A percentile compares a stretch with the other conserved stretches of the same genome.
phyloP scores from a whole-genome alignment of 2,797 vertebrate species.

The Cirrhinus molitorella region DNA sequence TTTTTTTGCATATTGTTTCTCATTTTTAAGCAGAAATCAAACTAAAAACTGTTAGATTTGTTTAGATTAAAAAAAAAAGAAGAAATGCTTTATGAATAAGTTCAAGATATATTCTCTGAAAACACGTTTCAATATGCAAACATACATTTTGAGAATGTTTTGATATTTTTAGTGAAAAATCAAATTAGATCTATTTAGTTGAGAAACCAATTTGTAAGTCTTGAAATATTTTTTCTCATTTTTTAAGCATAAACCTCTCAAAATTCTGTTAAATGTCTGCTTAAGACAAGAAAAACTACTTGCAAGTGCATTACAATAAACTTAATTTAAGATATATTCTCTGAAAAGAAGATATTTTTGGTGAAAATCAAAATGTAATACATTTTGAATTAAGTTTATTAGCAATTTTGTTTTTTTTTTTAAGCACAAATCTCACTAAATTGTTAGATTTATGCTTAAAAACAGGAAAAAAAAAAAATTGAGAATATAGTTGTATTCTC shows the following conservation, averaged over 20 bases:
- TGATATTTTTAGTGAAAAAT: not conserved
- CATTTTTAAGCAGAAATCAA: not conserved
- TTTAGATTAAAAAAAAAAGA: not conserved
- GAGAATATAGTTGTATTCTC: not conserved
- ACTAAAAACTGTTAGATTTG: not conserved
- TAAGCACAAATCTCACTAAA: not conserved
- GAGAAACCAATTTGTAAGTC: not conserved
- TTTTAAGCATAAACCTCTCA: not conserved
- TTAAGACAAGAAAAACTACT: not conserved
- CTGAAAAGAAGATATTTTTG: not conserved
- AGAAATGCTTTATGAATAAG: too few species aligned
- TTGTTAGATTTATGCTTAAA: not conserved
- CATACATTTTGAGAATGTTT: not conserved
- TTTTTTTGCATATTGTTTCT: not conserved
- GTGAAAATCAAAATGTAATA: not conserved
- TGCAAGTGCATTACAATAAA: not conserved
- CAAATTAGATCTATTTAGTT: not conserved
- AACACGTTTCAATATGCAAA: not conserved
- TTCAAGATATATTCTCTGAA: not conserved
- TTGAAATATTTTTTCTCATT: not conserved
- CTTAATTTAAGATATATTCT: not conserved
- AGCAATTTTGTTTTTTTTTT: not conserved
- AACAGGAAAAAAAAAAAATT: not conserved
- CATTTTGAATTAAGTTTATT: not conserved
- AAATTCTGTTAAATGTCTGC: not conserved